These are phyloP conservation scores for Sorex fumeus DNA, from an alignment of 2,113 vertebrate genomes.

Conservation along the genomic window DNA sequence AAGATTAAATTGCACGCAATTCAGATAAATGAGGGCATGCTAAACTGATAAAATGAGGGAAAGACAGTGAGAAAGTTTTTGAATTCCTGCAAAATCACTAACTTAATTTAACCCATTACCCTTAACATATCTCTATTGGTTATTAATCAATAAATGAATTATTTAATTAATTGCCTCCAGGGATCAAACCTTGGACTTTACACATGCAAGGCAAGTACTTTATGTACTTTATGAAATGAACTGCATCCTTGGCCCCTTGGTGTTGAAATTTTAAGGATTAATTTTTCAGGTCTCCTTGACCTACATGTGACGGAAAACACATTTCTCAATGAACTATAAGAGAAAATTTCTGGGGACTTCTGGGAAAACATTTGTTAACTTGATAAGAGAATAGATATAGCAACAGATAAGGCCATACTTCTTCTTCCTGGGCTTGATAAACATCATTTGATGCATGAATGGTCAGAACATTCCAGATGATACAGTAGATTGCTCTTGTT, in stretches of 20 bases:
- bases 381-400: neutral
- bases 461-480: neutral
- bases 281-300: neutral
- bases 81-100: neutral
- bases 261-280: neutral
- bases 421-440: neutral
- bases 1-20: neutral
- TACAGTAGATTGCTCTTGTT: neutral
- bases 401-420: neutral
- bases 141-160: too few species aligned
- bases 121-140: neutral
- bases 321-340: neutral
- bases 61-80: neutral
- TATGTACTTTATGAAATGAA: too few species aligned
- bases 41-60: neutral
- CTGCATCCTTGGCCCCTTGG: neutral
- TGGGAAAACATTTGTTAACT: neutral
- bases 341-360: neutral
- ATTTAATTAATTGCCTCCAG: too few species aligned
- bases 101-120: neutral
- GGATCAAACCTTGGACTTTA: too few species aligned
- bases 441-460: neutral
- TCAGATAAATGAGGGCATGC: neutral
- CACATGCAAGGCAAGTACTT: too few species aligned
- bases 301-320: neutral